phyloP scores from a whole-genome alignment of 2,888 invertebrate species.

The Himalopsyche tibetana region DNA sequence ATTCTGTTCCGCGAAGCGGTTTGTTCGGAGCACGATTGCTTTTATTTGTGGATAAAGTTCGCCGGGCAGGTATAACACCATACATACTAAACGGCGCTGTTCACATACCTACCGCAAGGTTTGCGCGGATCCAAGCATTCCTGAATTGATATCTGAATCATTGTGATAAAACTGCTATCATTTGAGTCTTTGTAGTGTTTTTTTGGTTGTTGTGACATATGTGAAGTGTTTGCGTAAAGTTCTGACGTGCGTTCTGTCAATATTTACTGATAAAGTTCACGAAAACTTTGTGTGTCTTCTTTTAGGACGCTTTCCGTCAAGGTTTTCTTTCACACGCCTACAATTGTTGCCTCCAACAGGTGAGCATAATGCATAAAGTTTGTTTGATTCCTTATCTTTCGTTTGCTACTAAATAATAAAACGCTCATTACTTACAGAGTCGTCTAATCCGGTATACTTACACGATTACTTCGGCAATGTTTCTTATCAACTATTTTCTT shows the following conservation, averaged over 20 bases:
- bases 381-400: background rate
- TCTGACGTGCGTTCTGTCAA: conserved; percentile 23
- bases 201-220: conserved; percentile 16
- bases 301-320: background rate
- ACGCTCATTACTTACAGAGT: too few relatives aligned
- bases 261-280: conserved; percentile 10
- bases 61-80: background rate
- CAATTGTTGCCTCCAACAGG: conserved; percentile 1
- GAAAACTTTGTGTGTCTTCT: background rate
- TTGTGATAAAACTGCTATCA: background rate
- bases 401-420: background rate
- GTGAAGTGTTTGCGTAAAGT: conserved; percentile 35
- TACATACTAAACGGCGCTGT: background rate
- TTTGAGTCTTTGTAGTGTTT: background rate
- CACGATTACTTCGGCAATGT: too few relatives aligned
- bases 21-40: background rate
- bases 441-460: too few relatives aligned
- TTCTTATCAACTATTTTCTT: too few relatives aligned
- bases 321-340: conserved; percentile 6
- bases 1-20: conserved; percentile 42
- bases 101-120: background rate
- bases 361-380: background rate
- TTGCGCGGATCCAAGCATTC: conserved; percentile 3
- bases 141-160: background rate
- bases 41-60: conserved; percentile 37